phyloP scores from a whole-genome alignment of 2,113 vertebrate species.

The Triplophysa siluroides region DNA sequence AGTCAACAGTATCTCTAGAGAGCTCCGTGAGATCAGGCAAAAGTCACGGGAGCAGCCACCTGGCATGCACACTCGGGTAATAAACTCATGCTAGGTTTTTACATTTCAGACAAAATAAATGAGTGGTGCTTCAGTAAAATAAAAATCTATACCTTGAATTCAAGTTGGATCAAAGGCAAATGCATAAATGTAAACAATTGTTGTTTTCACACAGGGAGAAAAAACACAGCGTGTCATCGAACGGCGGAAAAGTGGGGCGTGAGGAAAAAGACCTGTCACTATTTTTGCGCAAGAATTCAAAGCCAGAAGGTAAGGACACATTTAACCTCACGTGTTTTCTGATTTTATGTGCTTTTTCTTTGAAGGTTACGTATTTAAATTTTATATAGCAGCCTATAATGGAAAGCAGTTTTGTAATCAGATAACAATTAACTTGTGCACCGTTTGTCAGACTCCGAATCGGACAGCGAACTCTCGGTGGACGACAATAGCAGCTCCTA shows the following conservation, averaged over 20 bases:
- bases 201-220: constrained; percentile 57
- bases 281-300: constrained; percentile 71
- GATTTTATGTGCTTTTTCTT: background rate
- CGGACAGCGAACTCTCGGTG: constrained; percentile 83
- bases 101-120: background rate
- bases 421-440: background rate
- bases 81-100: constrained; percentile 44
- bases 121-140: too few relatives aligned
- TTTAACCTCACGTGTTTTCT: background rate
- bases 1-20: constrained; percentile 85
- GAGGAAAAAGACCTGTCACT: constrained; percentile 74
- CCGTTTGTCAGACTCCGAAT: constrained; percentile 77
- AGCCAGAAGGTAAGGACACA: constrained; percentile 67
- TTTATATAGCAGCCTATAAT: background rate
- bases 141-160: too few relatives aligned
- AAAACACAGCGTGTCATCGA: constrained; percentile 77
- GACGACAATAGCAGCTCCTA: constrained; percentile 86
- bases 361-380: background rate
- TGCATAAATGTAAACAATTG: background rate
- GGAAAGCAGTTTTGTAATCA: background rate
- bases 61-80: constrained; percentile 79
- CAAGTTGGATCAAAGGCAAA: too few relatives aligned
- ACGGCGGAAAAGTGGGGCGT: constrained; percentile 60
- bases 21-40: constrained; percentile 81
- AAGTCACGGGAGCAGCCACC: constrained; percentile 75